A percentile compares a stretch with the other conserved stretches of the same genome.
Evolutionary conservation across 2,113 vertebrate genomes (phyloP).

Genomic region (Chionomys nivalis): DNA sequence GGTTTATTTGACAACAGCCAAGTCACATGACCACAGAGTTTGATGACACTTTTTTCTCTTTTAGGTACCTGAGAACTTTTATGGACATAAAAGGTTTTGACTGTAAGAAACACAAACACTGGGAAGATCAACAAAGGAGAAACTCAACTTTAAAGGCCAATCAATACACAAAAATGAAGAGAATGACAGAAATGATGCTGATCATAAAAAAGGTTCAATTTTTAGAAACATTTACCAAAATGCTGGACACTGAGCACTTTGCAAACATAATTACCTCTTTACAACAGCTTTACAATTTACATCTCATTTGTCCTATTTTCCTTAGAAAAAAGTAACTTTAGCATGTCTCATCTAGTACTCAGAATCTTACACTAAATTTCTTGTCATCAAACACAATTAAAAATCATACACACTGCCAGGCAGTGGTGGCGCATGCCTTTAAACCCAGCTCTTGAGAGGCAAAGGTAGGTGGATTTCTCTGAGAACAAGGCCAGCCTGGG

Average conservation of each 20-base stretch:
- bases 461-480: too few species aligned
- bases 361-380: background rate
- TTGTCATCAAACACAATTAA: background rate
- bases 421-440: too few species aligned
- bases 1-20: background rate
- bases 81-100: background rate
- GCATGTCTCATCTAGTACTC: background rate
- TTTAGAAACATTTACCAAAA: conserved; percentile 10
- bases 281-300: background rate
- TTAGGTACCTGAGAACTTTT: background rate
- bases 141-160: background rate
- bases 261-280: background rate
- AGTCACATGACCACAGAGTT: background rate
- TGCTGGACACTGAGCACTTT: background rate
- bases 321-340: background rate
- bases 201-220: background rate
- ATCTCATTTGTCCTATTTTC: background rate
- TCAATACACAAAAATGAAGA: background rate
- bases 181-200: background rate
- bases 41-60: background rate
- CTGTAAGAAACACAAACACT: background rate
- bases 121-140: background rate
- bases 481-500: too few species aligned
- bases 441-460: too few species aligned
- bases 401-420: background rate